Evolutionary conservation across 2,113 vertebrate species (phyloP), one percentile per base, ranked within the genome.

Genomic region (Lontra canadensis): DNA sequence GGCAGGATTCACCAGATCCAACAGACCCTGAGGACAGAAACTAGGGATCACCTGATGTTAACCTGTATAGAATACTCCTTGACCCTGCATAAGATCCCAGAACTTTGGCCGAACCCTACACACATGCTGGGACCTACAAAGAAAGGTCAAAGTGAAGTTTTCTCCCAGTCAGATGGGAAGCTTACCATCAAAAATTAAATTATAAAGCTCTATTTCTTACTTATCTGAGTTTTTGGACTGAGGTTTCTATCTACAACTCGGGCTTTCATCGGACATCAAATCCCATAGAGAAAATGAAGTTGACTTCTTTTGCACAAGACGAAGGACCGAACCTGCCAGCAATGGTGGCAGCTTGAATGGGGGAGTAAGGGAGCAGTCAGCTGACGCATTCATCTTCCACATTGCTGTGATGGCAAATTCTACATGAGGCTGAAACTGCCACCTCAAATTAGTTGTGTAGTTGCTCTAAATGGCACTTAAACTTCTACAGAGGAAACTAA

Each of bases 401-500:
- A 3, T 2, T 82, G 85, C 80, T 86, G 23, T 44, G 80, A 67
- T 78, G 49, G 95, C 80, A 34, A 84, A 55, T 69, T 87, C 65
- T 52, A 21, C 76, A 47, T 0, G 44, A 78, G 86, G 25, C 92
- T 82, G 93, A 86, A 98, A 83, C 95, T 98, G 98, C 97, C 98
- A 97, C 94, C 97, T 98, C 96, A 92, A 39, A 71, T 99, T 98
- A 98, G 97, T 97, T 96, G 74, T 97, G 92, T 84, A 94, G 92
- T 90, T 79, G 95, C 0, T 8, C 61, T 97, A 97, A 98, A 98
- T 94, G 95, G 95, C 97, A 98, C 89, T 57, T 96, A 97, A 91
- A 93, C 96, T 98, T 98, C 96, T 97, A 98, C 98, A 97, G 98
- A 97, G 90, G 79, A 96, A 94, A 96, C 92, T 96, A 98, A 98